Evolutionary conservation across 2,888 invertebrate genomes (phyloP).

Genomic region (Acrobasis consociella): DNA sequence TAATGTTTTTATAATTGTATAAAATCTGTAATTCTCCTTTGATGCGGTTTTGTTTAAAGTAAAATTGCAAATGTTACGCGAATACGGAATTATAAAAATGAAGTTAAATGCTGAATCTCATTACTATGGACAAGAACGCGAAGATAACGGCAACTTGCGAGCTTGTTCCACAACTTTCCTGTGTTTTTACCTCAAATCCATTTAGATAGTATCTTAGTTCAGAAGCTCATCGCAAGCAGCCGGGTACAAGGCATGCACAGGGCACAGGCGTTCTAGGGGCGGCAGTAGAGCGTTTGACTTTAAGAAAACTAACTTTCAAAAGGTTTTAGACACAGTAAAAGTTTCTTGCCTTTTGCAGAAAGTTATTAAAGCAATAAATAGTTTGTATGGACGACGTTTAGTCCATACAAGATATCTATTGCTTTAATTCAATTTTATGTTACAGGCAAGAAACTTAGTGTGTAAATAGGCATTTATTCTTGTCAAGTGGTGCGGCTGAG

Average conservation of each 20-base stretch:
- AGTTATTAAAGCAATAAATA: no score
- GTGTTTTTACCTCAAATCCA: not conserved
- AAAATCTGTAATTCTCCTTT: not conserved
- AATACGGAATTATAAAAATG: not conserved
- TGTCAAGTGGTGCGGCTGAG: no score
- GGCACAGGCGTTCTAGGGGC: not conserved
- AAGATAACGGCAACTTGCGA: not conserved
- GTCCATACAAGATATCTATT: no score
- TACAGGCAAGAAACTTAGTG: no score
- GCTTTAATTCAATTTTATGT: no score
- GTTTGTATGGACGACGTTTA: no score
- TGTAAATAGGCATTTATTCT: no score
- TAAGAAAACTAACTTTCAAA: no score
- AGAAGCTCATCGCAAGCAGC: not conserved
- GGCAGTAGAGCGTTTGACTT: not conserved
- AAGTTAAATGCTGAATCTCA: no score
- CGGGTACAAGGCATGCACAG: not conserved
- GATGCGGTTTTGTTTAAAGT: not conserved
- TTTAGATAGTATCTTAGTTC: conserved; percentile 1
- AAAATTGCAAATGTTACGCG: not conserved
- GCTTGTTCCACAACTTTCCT: not conserved
- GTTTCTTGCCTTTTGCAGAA: no score
- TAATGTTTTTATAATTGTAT: not conserved
- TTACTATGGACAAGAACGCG: not conserved
- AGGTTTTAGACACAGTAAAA: no score